phyloP scores from a whole-genome alignment of 2,888 invertebrate species.

The Hermaeophaga mercurialis region DNA sequence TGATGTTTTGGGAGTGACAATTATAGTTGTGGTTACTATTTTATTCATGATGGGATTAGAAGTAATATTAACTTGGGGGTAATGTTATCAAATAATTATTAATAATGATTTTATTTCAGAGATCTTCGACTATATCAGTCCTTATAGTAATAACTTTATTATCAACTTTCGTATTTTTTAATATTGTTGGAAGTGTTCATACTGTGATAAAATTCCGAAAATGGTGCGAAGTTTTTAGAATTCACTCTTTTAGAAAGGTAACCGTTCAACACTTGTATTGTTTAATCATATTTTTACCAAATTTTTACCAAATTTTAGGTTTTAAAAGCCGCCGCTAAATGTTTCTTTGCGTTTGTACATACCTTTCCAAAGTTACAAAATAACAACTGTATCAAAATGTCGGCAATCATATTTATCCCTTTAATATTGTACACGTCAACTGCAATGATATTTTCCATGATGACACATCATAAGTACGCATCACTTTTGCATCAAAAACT shows the following conservation, averaged over 20 bases:
- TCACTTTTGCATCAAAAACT: neutral
- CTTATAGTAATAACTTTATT: slow-evolving; percentile 51
- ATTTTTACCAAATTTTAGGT: too few species aligned
- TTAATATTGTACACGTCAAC: slow-evolving; percentile 50
- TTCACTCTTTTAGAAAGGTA: slow-evolving; percentile 50
- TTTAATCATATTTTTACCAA: too few species aligned
- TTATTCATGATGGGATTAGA: slow-evolving; percentile 70
- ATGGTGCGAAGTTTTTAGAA: slow-evolving; percentile 52
- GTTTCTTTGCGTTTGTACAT: slow-evolving; percentile 56
- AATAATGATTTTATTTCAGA: slow-evolving; percentile 47
- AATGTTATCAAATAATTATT: neutral
- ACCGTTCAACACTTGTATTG: too few species aligned
- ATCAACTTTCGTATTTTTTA: slow-evolving; percentile 54
- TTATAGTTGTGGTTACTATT: slow-evolving; percentile 65
- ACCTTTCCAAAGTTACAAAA: slow-evolving; percentile 48
- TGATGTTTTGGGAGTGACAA: slow-evolving; percentile 66
- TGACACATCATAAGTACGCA: slow-evolving; percentile 58
- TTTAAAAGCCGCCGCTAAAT: slow-evolving; percentile 54
- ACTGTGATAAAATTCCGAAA: slow-evolving; percentile 55
- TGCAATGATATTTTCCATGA: slow-evolving; percentile 54
- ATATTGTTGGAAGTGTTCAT: slow-evolving; percentile 54
- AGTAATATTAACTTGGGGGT: too few species aligned
- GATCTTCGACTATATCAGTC: slow-evolving; percentile 53
- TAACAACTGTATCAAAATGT: slow-evolving; percentile 47
- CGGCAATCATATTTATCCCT: slow-evolving; percentile 53